phyloP scores from a whole-genome alignment of 1,140 invertebrate species.

The Venturia canescens region DNA sequence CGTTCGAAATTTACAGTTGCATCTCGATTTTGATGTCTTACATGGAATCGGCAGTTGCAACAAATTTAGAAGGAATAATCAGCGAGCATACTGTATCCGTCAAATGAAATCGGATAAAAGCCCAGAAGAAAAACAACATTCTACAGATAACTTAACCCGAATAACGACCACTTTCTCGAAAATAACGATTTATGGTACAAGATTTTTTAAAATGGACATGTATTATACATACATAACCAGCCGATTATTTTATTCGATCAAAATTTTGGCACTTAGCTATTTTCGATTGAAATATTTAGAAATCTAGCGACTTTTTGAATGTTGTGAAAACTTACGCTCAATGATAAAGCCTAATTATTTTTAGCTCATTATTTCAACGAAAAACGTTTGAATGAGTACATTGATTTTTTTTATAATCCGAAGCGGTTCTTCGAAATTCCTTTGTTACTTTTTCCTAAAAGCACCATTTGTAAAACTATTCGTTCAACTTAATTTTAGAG shows the following conservation, averaged over 20 bases:
- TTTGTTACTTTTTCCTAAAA: too few relatives aligned
- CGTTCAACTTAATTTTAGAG: too few relatives aligned
- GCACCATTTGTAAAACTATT: too few relatives aligned
- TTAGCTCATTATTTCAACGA: too few relatives aligned
- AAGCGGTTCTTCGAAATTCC: too few relatives aligned
- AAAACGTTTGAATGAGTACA: too few relatives aligned
- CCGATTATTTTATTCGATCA: background rate
- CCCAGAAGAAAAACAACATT: background rate
- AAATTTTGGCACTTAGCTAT: too few relatives aligned
- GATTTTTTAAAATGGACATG: background rate
- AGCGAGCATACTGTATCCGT: slow-evolving; percentile 14
- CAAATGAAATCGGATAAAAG: background rate
- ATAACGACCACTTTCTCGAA: background rate
- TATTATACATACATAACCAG: background rate
- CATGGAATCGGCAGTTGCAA: background rate
- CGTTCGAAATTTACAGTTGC: background rate
- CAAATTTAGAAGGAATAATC: background rate
- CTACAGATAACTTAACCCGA: background rate
- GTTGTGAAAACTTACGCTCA: too few relatives aligned
- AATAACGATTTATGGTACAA: slow-evolving; percentile 40
- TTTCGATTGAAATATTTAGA: too few relatives aligned
- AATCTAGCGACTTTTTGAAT: too few relatives aligned
- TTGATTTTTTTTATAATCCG: too few relatives aligned
- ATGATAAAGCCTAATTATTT: too few relatives aligned
- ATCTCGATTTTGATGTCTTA: background rate